Percentiles rank a stretch among this genome's conserved stretches.
phyloP scores from a whole-genome alignment of 2,797 vertebrate species.

The Chanos chanos region DNA sequence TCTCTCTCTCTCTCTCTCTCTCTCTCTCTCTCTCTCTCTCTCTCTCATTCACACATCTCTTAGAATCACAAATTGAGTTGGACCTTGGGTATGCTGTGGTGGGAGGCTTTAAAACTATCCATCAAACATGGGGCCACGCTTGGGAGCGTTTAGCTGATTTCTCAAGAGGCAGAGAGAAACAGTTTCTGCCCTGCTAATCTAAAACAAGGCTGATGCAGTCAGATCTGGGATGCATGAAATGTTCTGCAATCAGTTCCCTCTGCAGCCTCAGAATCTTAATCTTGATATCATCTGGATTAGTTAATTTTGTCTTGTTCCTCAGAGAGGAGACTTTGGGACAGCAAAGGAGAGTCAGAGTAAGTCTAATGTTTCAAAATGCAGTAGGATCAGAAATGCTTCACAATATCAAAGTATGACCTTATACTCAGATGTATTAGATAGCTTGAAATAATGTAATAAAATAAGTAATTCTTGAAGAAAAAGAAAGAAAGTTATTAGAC shows the following conservation, averaged over 20 bases:
- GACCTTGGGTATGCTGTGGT: slow-evolving; percentile 30
- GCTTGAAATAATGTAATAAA: too few relatives aligned
- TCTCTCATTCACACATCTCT: slow-evolving; percentile 6
- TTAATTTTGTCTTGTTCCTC: slow-evolving; percentile 6
- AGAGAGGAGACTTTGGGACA: neutral
- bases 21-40: neutral
- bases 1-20: too few relatives aligned
- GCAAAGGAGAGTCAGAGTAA: too few relatives aligned
- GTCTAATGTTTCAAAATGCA: too few relatives aligned
- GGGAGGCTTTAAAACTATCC: slow-evolving; percentile 32
- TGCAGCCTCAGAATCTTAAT: slow-evolving; percentile 22
- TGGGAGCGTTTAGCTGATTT: slow-evolving; percentile 27
- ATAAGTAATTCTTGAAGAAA: too few relatives aligned
- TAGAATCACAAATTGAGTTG: slow-evolving; percentile 19
- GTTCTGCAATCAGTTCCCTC: slow-evolving; percentile 28
- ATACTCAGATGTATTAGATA: too few relatives aligned
- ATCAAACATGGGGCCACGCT: slow-evolving; percentile 9
- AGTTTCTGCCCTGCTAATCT: slow-evolving; percentile 16
- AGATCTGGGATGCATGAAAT: slow-evolving; percentile 25
- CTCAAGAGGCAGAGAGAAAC: slow-evolving; percentile 14
- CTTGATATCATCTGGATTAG: slow-evolving; percentile 15
- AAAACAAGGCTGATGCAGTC: slow-evolving; percentile 8
- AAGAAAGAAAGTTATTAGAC: too few relatives aligned
- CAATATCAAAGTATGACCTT: too few relatives aligned
- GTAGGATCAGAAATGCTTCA: too few relatives aligned